phyloP scores from a whole-genome alignment of 2,888 invertebrate species.

The Stenolophus ochropezus region DNA sequence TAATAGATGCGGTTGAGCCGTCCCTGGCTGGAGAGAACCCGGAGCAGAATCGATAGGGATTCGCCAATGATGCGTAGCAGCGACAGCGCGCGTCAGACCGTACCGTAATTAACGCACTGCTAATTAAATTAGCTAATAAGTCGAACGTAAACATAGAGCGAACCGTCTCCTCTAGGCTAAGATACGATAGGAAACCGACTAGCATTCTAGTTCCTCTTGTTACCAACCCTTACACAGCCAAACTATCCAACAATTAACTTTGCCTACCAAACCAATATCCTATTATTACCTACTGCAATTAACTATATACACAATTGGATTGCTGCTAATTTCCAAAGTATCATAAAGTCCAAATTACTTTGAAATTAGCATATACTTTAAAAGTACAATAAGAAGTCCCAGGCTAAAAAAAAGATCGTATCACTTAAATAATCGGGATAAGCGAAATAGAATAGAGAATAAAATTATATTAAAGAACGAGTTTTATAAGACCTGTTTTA shows the following conservation, averaged over 20 bases:
- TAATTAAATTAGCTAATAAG: conserved; percentile 53
- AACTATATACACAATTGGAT: not conserved
- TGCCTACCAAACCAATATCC: not conserved
- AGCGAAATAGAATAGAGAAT: too few species aligned
- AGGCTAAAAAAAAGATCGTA: too few species aligned
- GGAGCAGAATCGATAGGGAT: conserved; percentile 7
- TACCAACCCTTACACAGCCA: not conserved
- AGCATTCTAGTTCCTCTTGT: conserved; percentile 1
- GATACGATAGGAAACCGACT: conserved; percentile 10
- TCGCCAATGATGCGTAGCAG: conserved; percentile 40
- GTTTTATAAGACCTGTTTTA: too few species aligned
- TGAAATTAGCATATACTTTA: not conserved
- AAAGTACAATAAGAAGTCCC: too few species aligned
- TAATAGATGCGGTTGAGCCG: not conserved
- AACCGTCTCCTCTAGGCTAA: not conserved
- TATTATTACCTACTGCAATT: not conserved
- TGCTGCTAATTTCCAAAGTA: not conserved
- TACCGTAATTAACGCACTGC: conserved; percentile 42
- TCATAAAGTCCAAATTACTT: not conserved
- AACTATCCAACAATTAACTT: conserved; percentile 8
- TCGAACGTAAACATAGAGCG: conserved; percentile 47
- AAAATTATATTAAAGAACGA: too few species aligned
- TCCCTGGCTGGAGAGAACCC: not conserved
- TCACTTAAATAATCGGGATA: too few species aligned
- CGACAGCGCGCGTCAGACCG: conserved; percentile 32